phyloP scores from a whole-genome alignment of 2,888 invertebrate species.

The Macropis europaea region DNA sequence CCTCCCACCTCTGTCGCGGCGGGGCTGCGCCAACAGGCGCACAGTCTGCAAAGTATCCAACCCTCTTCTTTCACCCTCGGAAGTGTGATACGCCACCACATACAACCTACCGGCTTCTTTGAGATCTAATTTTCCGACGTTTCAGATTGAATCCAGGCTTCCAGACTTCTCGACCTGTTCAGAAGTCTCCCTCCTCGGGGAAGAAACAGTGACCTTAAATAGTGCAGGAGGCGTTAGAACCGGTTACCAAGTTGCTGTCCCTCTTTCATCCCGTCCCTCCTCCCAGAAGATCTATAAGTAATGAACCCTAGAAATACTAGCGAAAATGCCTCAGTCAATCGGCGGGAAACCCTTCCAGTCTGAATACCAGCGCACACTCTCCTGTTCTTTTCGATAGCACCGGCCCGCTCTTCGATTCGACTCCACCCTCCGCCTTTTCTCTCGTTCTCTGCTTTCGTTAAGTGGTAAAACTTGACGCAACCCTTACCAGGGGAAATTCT shows the following conservation, averaged over 20 bases:
- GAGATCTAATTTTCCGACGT: conserved; percentile 60
- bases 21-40: conserved; percentile 5
- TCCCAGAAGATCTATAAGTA: conserved; percentile 44
- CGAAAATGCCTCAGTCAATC: conserved; percentile 47
- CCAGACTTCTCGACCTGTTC: conserved; percentile 8
- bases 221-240: conserved; percentile 40
- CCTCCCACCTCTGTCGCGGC: neutral
- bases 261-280: neutral
- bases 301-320: conserved; percentile 39
- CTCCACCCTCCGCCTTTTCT: neutral
- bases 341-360: conserved; percentile 12
- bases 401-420: neutral
- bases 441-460: neutral
- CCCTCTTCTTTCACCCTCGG: neutral
- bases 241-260: conserved; percentile 15
- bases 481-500: conserved; percentile 10
- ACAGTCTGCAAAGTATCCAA: conserved; percentile 20
- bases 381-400: neutral
- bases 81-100: conserved; percentile 46
- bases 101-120: conserved; percentile 33
- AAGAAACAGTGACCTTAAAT: conserved; percentile 53
- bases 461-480: conserved; percentile 21
- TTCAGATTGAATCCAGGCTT: conserved; percentile 66
- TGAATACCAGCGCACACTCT: conserved; percentile 5
- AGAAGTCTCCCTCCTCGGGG: conserved; percentile 3